Conservation (phyloP, 2,797 vertebrate genomes). For the Monodelphis domestica region DNA sequence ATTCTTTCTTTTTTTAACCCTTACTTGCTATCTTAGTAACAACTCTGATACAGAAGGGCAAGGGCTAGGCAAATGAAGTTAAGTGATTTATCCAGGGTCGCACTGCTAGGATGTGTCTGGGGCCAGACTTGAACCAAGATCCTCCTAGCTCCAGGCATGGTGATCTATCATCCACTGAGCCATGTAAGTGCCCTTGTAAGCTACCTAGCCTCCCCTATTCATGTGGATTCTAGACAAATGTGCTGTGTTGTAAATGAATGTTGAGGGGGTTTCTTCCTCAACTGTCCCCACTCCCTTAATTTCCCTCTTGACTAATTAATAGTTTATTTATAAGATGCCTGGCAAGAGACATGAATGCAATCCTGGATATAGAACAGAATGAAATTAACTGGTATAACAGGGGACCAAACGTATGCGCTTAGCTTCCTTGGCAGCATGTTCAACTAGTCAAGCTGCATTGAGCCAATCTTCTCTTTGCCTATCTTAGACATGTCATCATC, state of each 20-base stretch:
- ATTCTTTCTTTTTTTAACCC: too few relatives aligned
- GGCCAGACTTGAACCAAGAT: too few relatives aligned
- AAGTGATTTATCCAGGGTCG: too few relatives aligned
- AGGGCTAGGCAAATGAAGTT: too few relatives aligned
- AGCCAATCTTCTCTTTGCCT: constrained; percentile 12
- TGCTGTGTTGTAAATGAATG: neutral
- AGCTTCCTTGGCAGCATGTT: neutral
- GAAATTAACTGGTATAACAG: neutral
- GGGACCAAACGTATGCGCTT: neutral
- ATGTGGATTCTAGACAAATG: neutral
- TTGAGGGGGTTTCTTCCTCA: neutral
- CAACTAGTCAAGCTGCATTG: constrained; percentile 32
- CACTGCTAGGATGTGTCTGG: too few relatives aligned
- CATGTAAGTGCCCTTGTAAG: too few relatives aligned
- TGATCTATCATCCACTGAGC: too few relatives aligned
- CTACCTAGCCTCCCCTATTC: too few relatives aligned
- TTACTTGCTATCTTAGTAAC: too few relatives aligned
- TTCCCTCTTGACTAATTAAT: neutral
- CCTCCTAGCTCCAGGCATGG: too few relatives aligned
- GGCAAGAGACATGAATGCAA: neutral
- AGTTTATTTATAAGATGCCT: neutral
- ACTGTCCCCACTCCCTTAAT: neutral
- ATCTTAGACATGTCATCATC: neutral
- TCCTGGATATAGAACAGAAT: neutral
- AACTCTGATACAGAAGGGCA: too few relatives aligned